These are phyloP conservation scores for Drosophila chauvacae DNA, from an alignment of 1,140 invertebrate genomes.

Conservation along the genomic window DNA sequence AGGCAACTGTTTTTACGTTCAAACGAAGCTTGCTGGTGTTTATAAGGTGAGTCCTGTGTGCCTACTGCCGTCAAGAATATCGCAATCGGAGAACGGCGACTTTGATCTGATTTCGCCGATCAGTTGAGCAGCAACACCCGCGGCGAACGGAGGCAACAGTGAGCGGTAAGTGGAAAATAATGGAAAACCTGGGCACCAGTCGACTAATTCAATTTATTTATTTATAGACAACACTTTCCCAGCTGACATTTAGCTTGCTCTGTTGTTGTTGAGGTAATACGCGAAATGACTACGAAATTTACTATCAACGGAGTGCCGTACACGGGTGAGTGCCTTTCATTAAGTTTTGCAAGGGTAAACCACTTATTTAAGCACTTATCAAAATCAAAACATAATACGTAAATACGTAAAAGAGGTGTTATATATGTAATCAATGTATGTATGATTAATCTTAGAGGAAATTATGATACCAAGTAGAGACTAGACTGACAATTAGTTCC, in stretches of 20 bases:
- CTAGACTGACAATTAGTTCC: conserved; percentile 9
- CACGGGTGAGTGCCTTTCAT: conserved; percentile 71
- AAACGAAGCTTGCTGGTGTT: conserved; percentile 5
- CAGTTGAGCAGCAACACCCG: conserved; percentile 46
- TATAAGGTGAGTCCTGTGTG: conserved; percentile 24
- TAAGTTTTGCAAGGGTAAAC: neutral
- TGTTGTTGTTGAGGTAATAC: conserved; percentile 10
- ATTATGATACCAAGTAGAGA: neutral
- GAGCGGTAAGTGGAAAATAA: conserved; percentile 21
- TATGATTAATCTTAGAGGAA: neutral
- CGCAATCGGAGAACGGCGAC: conserved; percentile 21
- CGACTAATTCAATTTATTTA: conserved; percentile 32
- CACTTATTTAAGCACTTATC: neutral
- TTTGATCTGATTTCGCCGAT: conserved; percentile 16
- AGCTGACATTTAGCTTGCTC: conserved; percentile 41
- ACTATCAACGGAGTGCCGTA: conserved; percentile 84
- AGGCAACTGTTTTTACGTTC: conserved; percentile 19
- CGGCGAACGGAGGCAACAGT: conserved; percentile 29
- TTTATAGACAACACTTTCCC: conserved; percentile 35
- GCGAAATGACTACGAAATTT: conserved; percentile 76
- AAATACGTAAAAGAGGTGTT: neutral
- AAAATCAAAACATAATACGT: no score
- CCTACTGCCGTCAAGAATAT: conserved; percentile 39
- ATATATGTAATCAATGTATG: neutral
- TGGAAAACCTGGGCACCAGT: conserved; percentile 17